Evolutionary conservation across 2,113 vertebrate genomes (phyloP).

Genomic region (Leiothrix lutea): DNA sequence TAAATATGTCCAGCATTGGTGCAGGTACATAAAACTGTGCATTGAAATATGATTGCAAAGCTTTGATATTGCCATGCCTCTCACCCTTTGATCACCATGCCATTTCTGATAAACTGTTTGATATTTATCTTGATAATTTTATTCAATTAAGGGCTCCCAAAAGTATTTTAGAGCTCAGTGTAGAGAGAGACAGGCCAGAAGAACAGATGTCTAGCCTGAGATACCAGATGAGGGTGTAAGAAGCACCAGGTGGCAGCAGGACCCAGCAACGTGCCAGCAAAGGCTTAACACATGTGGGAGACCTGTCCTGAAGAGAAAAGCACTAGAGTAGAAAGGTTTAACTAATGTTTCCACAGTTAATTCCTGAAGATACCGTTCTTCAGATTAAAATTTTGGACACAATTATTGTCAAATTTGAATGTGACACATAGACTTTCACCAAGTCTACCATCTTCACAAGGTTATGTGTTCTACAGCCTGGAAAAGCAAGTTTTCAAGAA

Average conservation of each 20-base stretch:
- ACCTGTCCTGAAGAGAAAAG: background rate
- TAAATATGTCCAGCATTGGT: background rate
- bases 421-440: background rate
- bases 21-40: background rate
- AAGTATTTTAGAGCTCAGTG: background rate
- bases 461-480: background rate
- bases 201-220: background rate
- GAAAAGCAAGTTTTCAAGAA: background rate
- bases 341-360: background rate
- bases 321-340: background rate
- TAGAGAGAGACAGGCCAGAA: background rate
- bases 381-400: background rate
- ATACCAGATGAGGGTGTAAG: background rate
- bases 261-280: background rate
- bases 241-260: background rate
- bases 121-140: background rate
- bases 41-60: background rate
- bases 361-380: background rate
- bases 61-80: background rate
- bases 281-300: background rate
- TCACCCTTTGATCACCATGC: background rate
- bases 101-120: background rate
- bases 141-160: background rate
- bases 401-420: background rate
- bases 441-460: background rate